phyloP scores from a whole-genome alignment of 2,797 vertebrate species.

The Leucoraja ocellata region DNA sequence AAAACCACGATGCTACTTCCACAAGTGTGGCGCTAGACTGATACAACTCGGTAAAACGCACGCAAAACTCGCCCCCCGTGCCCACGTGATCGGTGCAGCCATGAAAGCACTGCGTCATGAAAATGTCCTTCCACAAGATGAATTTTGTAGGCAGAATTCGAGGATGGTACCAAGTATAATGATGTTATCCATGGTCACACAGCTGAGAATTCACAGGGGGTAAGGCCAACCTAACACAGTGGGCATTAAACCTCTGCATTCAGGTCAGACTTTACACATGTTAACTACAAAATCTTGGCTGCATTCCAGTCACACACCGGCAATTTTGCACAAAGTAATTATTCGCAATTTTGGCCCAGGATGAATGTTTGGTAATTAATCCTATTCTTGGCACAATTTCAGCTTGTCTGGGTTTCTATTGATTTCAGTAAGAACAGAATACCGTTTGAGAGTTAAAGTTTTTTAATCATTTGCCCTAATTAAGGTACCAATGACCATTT shows the following conservation, averaged over 20 bases:
- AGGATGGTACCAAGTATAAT: not conserved
- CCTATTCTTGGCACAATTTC: not conserved
- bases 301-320: not conserved
- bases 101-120: too few relatives aligned
- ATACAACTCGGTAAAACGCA: too few relatives aligned
- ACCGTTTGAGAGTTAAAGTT: not conserved
- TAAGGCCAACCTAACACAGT: not conserved
- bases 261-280: not conserved
- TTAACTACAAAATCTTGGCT: not conserved
- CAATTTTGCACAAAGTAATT: not conserved
- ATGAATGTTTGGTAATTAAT: not conserved
- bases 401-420: not conserved
- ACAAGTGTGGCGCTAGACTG: too few relatives aligned
- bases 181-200: too few relatives aligned
- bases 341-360: not conserved
- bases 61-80: too few relatives aligned
- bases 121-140: too few relatives aligned
- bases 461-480: not conserved
- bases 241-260: not conserved
- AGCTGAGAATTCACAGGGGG: not conserved
- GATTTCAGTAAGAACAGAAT: not conserved
- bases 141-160: not conserved
- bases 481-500: not conserved
- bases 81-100: too few relatives aligned
- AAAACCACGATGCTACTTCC: too few relatives aligned